A percentile compares a stretch with the other conserved stretches of the same genome.
These are phyloP conservation scores for Hypsopygia costalis DNA, from an alignment of 2,888 invertebrate genomes.

Conservation along the genomic window DNA sequence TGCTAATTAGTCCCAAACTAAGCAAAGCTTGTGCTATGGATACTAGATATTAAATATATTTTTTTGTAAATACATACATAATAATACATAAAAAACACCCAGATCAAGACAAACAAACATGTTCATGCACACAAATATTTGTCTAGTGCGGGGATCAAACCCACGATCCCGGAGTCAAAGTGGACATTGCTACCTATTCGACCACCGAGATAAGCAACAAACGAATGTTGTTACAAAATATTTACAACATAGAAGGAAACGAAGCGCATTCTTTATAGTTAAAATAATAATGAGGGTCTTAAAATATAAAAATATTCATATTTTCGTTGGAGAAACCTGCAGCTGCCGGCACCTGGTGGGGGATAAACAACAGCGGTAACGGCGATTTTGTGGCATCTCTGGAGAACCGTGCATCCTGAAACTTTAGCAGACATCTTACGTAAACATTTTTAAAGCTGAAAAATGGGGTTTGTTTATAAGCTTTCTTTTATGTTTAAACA, in stretches of 20 bases:
- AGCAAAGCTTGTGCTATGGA: no score
- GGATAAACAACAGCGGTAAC: constrained; percentile 19
- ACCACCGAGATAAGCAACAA: no score
- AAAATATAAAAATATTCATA: constrained; percentile 7
- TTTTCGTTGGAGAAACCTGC: constrained; percentile 1
- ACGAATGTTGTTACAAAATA: not conserved
- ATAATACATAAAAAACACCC: no score
- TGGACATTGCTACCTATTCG: no score
- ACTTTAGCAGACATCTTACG: constrained; percentile 28
- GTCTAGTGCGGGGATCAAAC: no score
- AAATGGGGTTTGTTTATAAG: constrained; percentile 12
- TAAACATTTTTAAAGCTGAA: constrained; percentile 30
- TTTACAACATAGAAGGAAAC: not conserved
- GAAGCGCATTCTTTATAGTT: not conserved
- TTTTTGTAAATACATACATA: no score
- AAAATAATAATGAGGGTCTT: constrained; percentile 8
- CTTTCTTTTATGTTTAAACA: no score
- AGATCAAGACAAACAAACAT: no score
- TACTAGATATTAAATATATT: no score
- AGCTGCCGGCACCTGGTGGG: constrained; percentile 4
- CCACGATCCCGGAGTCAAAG: no score
- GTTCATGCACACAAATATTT: no score
- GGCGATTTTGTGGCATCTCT: constrained; percentile 16
- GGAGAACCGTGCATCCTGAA: constrained; percentile 16
- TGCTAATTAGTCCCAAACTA: no score